phyloP scores from a whole-genome alignment of 2,797 vertebrate genomes.

The Urocyon cinereoargenteus region DNA sequence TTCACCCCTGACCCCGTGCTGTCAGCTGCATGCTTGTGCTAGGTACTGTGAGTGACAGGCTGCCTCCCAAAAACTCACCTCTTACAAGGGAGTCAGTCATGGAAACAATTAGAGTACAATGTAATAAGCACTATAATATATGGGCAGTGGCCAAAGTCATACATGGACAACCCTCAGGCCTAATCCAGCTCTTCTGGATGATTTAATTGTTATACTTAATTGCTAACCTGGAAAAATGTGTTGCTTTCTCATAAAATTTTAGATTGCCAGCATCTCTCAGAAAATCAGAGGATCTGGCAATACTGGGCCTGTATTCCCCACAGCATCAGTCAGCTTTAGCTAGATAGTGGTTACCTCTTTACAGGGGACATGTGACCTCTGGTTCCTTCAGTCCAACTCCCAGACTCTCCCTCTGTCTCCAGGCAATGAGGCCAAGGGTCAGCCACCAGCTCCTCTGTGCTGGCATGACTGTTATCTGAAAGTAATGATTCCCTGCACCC shows the following conservation, averaged over 20 bases:
- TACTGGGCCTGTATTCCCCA: neutral
- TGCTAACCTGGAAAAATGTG: neutral
- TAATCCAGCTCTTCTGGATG: neutral
- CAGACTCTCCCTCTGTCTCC: neutral
- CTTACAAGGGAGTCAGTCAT: neutral
- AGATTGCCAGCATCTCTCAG: neutral
- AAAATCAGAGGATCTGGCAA: neutral
- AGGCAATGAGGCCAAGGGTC: neutral
- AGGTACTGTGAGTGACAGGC: neutral
- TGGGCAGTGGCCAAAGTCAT: neutral
- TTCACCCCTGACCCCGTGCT: no score
- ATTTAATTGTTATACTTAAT: neutral
- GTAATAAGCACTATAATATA: neutral
- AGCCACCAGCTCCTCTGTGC: neutral
- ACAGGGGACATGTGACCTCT: neutral
- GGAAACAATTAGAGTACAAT: neutral
- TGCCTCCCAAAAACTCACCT: neutral
- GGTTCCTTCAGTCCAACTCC: neutral
- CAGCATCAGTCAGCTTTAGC: neutral
- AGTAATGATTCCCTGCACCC: neutral
- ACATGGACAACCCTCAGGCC: neutral
- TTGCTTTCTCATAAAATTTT: conserved; percentile 15
- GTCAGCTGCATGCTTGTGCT: neutral
- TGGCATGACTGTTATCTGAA: neutral
- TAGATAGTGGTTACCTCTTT: neutral